These are phyloP conservation scores for Drosophila subsilvestris DNA, from an alignment of 2,888 invertebrate species.

Conservation along the genomic window DNA sequence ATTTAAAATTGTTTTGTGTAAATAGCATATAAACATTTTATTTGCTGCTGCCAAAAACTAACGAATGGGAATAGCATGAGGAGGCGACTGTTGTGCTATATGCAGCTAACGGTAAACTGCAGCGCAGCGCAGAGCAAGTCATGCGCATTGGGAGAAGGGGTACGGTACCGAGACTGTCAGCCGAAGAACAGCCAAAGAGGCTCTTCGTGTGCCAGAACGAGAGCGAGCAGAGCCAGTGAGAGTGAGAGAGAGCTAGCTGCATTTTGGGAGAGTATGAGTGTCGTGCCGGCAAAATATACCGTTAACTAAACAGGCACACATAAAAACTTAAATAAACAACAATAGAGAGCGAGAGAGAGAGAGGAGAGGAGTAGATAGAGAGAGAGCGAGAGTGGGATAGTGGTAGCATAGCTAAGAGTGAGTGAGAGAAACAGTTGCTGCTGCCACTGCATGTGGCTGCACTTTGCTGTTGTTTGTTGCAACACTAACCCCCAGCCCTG, in stretches of 20 bases:
- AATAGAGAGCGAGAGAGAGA: conserved; percentile 54
- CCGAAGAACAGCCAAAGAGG: conserved; percentile 1
- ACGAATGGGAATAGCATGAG: conserved; percentile 46
- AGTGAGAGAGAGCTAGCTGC: conserved; percentile 31
- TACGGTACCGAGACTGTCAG: neutral
- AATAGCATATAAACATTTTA: conserved; percentile 80
- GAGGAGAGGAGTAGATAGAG: conserved; percentile 9
- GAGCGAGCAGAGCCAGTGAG: conserved; percentile 7
- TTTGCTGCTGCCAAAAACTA: conserved; percentile 72
- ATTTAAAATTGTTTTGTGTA: conserved; percentile 79
- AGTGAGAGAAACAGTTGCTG: conserved; percentile 25
- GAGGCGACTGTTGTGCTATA: conserved; percentile 19
- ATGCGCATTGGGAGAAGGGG: conserved; percentile 56
- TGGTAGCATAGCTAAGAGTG: conserved; percentile 27
- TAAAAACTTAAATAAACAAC: conserved; percentile 80
- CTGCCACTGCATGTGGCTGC: conserved; percentile 54
- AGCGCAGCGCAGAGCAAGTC: conserved; percentile 41
- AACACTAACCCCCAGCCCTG: conserved; percentile 69
- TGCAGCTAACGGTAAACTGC: conserved; percentile 63
- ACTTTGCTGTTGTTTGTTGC: conserved; percentile 78
- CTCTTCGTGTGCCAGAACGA: conserved; percentile 8
- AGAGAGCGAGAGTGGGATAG: conserved; percentile 14
- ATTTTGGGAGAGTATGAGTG: conserved; percentile 35
- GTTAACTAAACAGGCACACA: conserved; percentile 79
- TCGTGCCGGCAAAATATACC: conserved; percentile 70